Evolutionary conservation across 2,888 invertebrate species (phyloP).

Genomic region (Laothoe populi): DNA sequence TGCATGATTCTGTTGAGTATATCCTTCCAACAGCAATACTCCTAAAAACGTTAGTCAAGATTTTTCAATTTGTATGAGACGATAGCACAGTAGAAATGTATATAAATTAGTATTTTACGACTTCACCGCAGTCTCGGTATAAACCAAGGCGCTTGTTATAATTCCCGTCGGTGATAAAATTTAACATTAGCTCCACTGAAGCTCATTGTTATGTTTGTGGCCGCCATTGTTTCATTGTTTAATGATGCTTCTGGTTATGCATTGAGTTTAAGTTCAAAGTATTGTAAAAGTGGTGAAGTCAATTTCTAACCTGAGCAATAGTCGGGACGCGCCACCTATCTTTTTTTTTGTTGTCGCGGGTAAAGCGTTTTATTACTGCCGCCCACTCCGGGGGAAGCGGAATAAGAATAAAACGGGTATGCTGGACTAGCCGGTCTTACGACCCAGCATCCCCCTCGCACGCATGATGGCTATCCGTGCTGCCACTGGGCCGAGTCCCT

Average conservation of each 20-base stretch:
- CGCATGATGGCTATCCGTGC: too few relatives aligned
- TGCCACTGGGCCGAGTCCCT: too few relatives aligned
- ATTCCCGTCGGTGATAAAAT: background rate
- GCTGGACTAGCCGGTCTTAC: too few relatives aligned
- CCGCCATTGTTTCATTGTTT: constrained; percentile 2
- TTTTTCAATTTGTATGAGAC: background rate
- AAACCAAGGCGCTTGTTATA: background rate
- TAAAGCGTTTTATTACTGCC: too few relatives aligned
- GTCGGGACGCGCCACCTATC: background rate
- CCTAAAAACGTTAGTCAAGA: background rate
- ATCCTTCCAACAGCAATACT: background rate
- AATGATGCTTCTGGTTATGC: background rate
- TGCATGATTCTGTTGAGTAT: too few relatives aligned
- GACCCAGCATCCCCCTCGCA: too few relatives aligned
- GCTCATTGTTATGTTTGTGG: background rate
- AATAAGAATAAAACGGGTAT: too few relatives aligned
- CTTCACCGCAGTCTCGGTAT: background rate
- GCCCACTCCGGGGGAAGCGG: too few relatives aligned
- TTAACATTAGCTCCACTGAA: background rate
- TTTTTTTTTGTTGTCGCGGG: too few relatives aligned
- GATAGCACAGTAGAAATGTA: background rate
- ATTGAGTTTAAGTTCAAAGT: background rate
- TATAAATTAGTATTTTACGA: background rate
- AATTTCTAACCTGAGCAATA: background rate
- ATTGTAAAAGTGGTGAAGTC: background rate